Percentiles rank a stretch among this genome's conserved stretches.
phyloP scores from a whole-genome alignment of 2,888 invertebrate species.

The Drepanosiphum platanoidis region DNA sequence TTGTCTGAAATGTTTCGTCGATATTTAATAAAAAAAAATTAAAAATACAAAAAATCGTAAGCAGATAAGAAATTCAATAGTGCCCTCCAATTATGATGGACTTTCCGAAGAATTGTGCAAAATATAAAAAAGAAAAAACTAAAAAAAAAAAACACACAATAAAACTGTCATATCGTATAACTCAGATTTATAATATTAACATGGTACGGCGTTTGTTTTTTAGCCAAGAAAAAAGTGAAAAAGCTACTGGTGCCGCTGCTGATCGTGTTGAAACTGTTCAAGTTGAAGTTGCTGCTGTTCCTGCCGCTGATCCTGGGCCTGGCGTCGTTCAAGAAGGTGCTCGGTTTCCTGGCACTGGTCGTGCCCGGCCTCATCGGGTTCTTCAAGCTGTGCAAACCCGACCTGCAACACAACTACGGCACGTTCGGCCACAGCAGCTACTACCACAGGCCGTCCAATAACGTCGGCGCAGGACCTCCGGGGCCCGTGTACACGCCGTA shows the following conservation, averaged over 20 bases:
- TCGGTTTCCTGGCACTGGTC: slow-evolving; percentile 82
- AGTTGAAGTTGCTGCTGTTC: slow-evolving; percentile 82
- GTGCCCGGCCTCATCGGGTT: slow-evolving; percentile 85
- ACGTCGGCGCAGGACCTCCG: slow-evolving; percentile 71
- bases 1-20: no score
- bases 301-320: slow-evolving; percentile 84
- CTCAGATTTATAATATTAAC: no score
- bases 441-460: slow-evolving; percentile 73
- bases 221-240: slow-evolving; percentile 83
- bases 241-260: slow-evolving; percentile 85
- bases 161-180: no score
- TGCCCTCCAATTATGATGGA: no score
- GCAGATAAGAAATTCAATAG: no score
- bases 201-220: slow-evolving; percentile 65
- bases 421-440: slow-evolving; percentile 68
- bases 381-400: slow-evolving; percentile 77
- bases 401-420: slow-evolving; percentile 69
- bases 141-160: no score
- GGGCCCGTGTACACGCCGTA: slow-evolving; percentile 61
- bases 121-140: no score
- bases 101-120: no score
- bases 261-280: slow-evolving; percentile 83
- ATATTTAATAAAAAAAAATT: no score
- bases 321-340: slow-evolving; percentile 85
- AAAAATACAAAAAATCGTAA: no score